phyloP scores from a whole-genome alignment of 2,888 invertebrate genomes.

The Apodemia zela region DNA sequence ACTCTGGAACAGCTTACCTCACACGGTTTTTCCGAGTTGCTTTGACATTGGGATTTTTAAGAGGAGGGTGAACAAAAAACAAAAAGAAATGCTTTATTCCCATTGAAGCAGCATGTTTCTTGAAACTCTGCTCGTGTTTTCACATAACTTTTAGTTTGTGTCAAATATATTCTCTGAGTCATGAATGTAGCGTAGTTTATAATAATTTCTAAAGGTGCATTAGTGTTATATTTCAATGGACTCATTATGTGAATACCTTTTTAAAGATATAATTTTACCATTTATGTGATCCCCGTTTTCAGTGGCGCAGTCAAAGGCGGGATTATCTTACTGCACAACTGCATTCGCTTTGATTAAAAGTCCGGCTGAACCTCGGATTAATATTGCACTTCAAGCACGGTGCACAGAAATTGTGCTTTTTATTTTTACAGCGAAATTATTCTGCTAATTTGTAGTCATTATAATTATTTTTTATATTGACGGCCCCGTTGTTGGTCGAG shows the following conservation, averaged over 20 bases:
- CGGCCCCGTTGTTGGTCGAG: no score
- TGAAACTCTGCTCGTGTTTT: neutral
- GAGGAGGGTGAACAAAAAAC: no score
- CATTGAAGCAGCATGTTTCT: neutral
- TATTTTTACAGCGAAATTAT: neutral
- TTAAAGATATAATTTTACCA: constrained; percentile 6
- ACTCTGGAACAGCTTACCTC: no score
- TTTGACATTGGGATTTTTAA: no score
- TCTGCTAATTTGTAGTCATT: neutral
- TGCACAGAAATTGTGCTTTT: neutral
- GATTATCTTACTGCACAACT: neutral
- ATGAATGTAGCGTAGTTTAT: neutral
- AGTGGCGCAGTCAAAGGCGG: constrained; percentile 13
- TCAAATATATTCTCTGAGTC: neutral
- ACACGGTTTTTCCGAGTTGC: no score
- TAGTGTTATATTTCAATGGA: neutral
- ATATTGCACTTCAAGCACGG: neutral
- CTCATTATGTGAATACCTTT: neutral
- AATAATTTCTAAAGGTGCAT: neutral
- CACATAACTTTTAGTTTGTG: neutral
- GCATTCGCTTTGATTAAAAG: constrained; percentile 7
- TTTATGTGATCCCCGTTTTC: neutral
- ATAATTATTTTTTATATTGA: neutral
- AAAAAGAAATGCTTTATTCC: no score
- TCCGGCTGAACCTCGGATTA: constrained; percentile 1